Conservation (phyloP, 2,888 invertebrate species). For the Taenaris catops region DNA sequence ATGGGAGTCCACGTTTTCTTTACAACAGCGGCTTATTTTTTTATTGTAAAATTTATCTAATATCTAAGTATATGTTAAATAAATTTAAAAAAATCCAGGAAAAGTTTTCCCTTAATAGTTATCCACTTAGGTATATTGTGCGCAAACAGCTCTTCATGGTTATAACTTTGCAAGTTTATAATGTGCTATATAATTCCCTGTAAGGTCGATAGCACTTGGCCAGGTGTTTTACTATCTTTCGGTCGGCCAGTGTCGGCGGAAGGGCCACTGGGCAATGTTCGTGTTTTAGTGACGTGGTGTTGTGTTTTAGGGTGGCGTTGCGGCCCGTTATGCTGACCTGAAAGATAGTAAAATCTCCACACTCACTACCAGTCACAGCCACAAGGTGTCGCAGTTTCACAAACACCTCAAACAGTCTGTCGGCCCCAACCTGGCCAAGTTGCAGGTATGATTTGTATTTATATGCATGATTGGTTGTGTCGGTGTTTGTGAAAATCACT, state of each 20-base stretch:
- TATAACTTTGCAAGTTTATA: no score
- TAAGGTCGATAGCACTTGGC: constrained; percentile 58
- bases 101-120: no score
- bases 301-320: constrained; percentile 82
- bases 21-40: no score
- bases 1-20: no score
- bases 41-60: no score
- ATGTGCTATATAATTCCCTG: no score
- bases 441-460: constrained; percentile 84
- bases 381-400: constrained; percentile 97
- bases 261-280: constrained; percentile 29
- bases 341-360: constrained; percentile 95
- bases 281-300: constrained; percentile 11
- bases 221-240: constrained; percentile 82
- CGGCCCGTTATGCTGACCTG: constrained; percentile 90
- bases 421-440: constrained; percentile 90
- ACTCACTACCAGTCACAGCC: constrained; percentile 91
- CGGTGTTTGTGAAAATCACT: no score
- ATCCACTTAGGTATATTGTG: no score
- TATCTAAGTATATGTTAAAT: no score
- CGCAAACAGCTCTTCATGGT: no score
- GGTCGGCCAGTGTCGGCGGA: constrained; percentile 39
- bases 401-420: constrained; percentile 93
- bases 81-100: no score
- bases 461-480: constrained; percentile 39